Conservation (phyloP, 1,140 invertebrate genomes). For the Octopus sinensis region DNA sequence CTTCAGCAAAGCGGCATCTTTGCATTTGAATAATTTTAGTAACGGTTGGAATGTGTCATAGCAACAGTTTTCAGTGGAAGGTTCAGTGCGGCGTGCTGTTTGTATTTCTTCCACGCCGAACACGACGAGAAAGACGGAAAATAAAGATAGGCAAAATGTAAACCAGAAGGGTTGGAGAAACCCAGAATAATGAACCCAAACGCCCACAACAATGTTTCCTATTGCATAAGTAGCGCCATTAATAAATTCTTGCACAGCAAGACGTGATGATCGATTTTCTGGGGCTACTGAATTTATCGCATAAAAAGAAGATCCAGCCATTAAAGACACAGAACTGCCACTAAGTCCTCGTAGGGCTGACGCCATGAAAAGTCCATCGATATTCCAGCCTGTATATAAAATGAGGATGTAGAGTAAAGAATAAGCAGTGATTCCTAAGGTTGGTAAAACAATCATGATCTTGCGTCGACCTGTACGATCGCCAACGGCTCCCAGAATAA, state of each 20-base stretch:
- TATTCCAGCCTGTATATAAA: conserved; percentile 48
- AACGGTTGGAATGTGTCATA: conserved; percentile 47
- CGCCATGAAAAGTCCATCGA: conserved; percentile 51
- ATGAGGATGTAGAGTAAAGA: conserved; percentile 48
- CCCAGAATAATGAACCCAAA: conserved; percentile 46
- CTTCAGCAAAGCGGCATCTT: conserved; percentile 40
- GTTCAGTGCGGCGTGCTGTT: conserved; percentile 7
- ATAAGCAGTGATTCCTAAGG: conserved; percentile 43
- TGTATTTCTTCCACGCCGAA: conserved; percentile 16
- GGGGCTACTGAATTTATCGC: conserved; percentile 45
- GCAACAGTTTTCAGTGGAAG: conserved; percentile 41
- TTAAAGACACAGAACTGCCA: conserved; percentile 51
- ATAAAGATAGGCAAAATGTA: conserved; percentile 28
- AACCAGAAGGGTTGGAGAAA: conserved; percentile 51
- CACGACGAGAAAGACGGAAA: conserved; percentile 46
- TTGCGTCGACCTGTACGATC: conserved; percentile 46
- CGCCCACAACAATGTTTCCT: conserved; percentile 53
- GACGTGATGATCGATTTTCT: conserved; percentile 42
- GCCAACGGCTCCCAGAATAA: conserved; percentile 50
- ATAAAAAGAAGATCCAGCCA: conserved; percentile 48
- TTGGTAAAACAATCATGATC: conserved; percentile 47
- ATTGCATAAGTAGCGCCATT: conserved; percentile 50
- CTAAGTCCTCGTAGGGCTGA: conserved; percentile 49
- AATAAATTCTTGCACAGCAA: conserved; percentile 50
- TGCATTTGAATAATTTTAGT: conserved; percentile 45